Base-by-base conservation (phyloP, 2,113 vertebrate genomes). In the Scolopax mira region DNA sequence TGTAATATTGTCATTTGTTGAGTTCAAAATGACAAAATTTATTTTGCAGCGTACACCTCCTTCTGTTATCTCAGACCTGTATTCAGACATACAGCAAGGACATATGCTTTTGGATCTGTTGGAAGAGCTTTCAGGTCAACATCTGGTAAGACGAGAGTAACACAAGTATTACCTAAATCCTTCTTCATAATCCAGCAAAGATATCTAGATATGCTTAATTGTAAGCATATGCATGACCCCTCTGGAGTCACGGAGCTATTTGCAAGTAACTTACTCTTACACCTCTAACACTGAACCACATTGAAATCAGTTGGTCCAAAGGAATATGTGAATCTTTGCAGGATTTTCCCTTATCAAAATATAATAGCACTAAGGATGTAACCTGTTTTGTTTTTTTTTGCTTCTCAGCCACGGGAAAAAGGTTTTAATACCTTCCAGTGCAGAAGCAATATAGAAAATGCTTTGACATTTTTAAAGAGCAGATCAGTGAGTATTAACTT, bases 401-500 rank as follows among this genome's bases (percentile, higher is more conserved):
- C 89, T 94, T 96, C 57, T 8, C 96, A 99, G 99, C 98, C 97
- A 91, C 99, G 99, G 41, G 99, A 99, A 96, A 98, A 98, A 98
- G 99, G 99, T 64, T 96, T 94, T 52, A 99, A 99, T 79, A 97
- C 98, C 55, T 99, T 99, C 90, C 99, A 99, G 87, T 98, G 99
- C 74, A 98, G 99, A 97, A 99, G 98, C 97, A 99, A 99, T 96
- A 98, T 99, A 67, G 99, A 99, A 96, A 99, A 99, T 79, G 99
- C 98, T 31, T 97, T 99, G 84, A 96, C 97, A 77, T 99, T 99
- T 97, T 97, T 99, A 35, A 98, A 98, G 96, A 98, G 91, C 51
- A 98, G 97, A 98, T 99, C 99, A 41, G 99, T 99, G 96, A 98
- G 98, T 98, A 95, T 96, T 95, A 85, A 88, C 61, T 72, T 90